Evolutionary conservation across 1,140 invertebrate genomes (phyloP).

Genomic region (Hyles vespertilio): DNA sequence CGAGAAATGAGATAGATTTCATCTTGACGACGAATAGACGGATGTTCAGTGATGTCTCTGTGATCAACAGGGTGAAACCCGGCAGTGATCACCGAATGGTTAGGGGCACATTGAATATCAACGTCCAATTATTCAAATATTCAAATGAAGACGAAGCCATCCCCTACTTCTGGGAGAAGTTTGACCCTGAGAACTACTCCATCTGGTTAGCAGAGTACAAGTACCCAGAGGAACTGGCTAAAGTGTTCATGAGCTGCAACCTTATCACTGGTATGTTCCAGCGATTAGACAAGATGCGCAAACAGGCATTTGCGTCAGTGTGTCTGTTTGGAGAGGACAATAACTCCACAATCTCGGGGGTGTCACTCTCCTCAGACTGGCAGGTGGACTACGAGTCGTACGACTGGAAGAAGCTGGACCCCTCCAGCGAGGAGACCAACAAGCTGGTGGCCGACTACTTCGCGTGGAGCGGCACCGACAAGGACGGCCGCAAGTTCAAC

Average conservation of each 20-base stretch:
- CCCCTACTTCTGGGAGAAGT: conserved; percentile 99
- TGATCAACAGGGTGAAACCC: too few relatives aligned
- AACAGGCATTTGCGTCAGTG: conserved; percentile 95
- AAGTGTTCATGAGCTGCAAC: conserved; percentile 98
- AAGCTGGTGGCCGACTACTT: conserved; percentile 95
- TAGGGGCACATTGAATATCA: conserved; percentile 95
- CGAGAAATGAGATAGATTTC: too few relatives aligned
- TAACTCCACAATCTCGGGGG: conserved; percentile 94
- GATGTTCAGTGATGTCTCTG: too few relatives aligned
- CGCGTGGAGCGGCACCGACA: conserved; percentile 92
- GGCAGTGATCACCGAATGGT: too few relatives aligned
- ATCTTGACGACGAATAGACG: too few relatives aligned
- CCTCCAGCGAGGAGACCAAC: conserved; percentile 89
- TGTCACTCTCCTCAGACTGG: conserved; percentile 94
- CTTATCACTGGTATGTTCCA: conserved; percentile 98
- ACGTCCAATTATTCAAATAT: conserved; percentile 99
- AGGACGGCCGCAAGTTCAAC: conserved; percentile 94
- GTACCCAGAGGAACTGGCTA: conserved; percentile 93
- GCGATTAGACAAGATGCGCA: conserved; percentile 97
- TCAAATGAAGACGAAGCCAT: conserved; percentile 97
- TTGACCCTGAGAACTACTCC: conserved; percentile 97
- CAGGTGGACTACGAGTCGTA: conserved; percentile 98
- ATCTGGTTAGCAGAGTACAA: conserved; percentile 99
- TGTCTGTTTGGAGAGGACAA: conserved; percentile 96
- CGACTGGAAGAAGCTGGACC: conserved; percentile 96